These are phyloP conservation scores for Nymphalis urticae DNA, from an alignment of 2,888 invertebrate species.

Conservation along the genomic window DNA sequence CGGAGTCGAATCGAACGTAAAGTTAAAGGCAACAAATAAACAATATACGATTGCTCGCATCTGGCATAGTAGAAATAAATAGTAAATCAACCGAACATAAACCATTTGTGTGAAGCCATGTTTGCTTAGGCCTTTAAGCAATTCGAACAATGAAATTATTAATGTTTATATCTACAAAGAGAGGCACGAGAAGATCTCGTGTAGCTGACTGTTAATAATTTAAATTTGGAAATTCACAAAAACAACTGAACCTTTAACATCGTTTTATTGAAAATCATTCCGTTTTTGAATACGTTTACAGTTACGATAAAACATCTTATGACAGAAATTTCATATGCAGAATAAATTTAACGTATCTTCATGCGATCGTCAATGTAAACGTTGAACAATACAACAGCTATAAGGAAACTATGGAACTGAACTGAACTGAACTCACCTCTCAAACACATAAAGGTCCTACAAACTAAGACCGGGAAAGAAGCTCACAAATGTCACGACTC, in stretches of 20 bases:
- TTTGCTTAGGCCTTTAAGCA: slow-evolving; percentile 33
- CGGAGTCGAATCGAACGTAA: slow-evolving; percentile 59
- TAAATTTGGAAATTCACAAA: neutral
- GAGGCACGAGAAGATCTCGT: slow-evolving; percentile 6
- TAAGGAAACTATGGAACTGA: slow-evolving; percentile 28
- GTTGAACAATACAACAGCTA: slow-evolving; percentile 27
- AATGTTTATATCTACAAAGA: slow-evolving; percentile 18
- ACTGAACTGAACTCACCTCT: slow-evolving; percentile 28
- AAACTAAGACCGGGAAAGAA: slow-evolving; percentile 52
- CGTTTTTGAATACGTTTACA: slow-evolving; percentile 19
- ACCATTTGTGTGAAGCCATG: slow-evolving; percentile 32
- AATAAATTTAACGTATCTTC: slow-evolving; percentile 30
- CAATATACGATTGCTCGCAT: slow-evolving; percentile 49
- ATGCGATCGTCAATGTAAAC: slow-evolving; percentile 28
- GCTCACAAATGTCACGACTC: slow-evolving; percentile 66
- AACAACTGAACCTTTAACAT: neutral
- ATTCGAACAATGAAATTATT: slow-evolving; percentile 26
- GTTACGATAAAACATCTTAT: slow-evolving; percentile 32
- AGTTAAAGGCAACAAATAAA: slow-evolving; percentile 60
- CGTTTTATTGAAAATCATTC: neutral
- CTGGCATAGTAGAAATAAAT: slow-evolving; percentile 38
- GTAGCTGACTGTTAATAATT: neutral
- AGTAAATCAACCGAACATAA: slow-evolving; percentile 31
- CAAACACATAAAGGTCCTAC: slow-evolving; percentile 34
- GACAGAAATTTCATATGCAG: slow-evolving; percentile 33